A percentile compares a stretch with the other conserved stretches of the same genome.
Conservation (phyloP, 2,888 invertebrate genomes). For the Mallateleia sp. region DNA sequence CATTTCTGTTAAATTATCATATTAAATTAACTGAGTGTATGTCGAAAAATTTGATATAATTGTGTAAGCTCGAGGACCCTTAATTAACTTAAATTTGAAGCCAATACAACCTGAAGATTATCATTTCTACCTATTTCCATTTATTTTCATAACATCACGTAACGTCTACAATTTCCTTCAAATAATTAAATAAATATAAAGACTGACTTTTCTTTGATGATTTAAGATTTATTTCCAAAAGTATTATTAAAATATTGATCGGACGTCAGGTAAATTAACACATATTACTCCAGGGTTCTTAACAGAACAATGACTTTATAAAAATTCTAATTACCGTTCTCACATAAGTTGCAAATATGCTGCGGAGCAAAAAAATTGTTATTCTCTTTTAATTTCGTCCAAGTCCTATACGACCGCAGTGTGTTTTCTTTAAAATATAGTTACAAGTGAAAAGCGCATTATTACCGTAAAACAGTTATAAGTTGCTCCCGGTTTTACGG, state of each 20-base stretch:
- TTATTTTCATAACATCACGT: too few relatives aligned
- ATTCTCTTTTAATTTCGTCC: constrained; percentile 43
- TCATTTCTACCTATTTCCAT: too few relatives aligned
- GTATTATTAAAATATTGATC: constrained; percentile 16
- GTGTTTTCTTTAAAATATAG: constrained; percentile 70
- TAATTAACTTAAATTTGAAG: too few relatives aligned
- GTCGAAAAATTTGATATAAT: too few relatives aligned
- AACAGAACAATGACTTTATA: constrained; percentile 58
- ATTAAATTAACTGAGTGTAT: too few relatives aligned
- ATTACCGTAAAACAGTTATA: constrained; percentile 77
- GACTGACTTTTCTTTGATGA: not conserved
- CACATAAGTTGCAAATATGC: constrained; percentile 54
- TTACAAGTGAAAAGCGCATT: constrained; percentile 72
- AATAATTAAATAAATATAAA: not conserved
- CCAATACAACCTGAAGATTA: too few relatives aligned
- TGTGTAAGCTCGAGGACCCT: too few relatives aligned
- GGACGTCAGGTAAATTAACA: constrained; percentile 32
- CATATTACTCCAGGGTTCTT: constrained; percentile 32
- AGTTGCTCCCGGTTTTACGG: constrained; percentile 76
- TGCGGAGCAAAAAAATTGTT: constrained; percentile 49
- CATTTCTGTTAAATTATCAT: too few relatives aligned
- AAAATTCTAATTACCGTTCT: constrained; percentile 59
- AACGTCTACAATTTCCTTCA: not conserved
- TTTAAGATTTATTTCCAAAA: not conserved
- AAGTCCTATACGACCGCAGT: constrained; percentile 25